Conservation (phyloP, 1,140 invertebrate genomes). For the Pogonognathellus flavescens region DNA sequence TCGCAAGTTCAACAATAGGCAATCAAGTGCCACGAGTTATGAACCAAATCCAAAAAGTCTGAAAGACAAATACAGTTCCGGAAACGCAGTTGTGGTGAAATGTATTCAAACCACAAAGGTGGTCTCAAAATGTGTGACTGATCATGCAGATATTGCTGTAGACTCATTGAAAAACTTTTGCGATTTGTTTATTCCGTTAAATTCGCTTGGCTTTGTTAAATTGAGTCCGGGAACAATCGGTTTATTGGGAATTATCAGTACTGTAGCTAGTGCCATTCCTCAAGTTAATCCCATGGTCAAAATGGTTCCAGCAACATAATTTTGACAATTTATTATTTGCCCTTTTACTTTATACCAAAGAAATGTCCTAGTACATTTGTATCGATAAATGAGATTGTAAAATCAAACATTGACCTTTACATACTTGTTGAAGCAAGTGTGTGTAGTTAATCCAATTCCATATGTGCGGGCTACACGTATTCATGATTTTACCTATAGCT, state of each 20-base stretch:
- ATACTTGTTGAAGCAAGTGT: no score
- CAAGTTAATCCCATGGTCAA: conserved; percentile 78
- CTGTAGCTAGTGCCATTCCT: conserved; percentile 80
- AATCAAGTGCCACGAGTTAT: conserved; percentile 57
- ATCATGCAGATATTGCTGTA: conserved; percentile 79
- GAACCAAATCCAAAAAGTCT: conserved; percentile 43
- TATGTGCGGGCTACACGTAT: no score
- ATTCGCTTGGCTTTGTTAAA: conserved; percentile 81
- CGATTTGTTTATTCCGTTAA: conserved; percentile 87
- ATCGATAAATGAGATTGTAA: no score
- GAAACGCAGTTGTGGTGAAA: conserved; percentile 27
- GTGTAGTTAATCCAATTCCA: no score
- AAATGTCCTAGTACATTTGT: no score
- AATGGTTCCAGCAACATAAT: conserved; percentile 66
- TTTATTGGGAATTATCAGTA: conserved; percentile 83
- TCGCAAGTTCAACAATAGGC: background rate
- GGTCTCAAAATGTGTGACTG: conserved; percentile 72
- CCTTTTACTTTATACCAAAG: no score
- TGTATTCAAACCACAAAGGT: conserved; percentile 10
- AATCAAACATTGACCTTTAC: no score
- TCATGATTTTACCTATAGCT: no score
- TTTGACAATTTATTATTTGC: no score
- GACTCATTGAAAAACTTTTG: conserved; percentile 88
- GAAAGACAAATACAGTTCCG: conserved; percentile 51
- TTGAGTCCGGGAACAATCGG: conserved; percentile 83